phyloP scores from a whole-genome alignment of 2,888 invertebrate species.

The Diloba caeruleocephala region DNA sequence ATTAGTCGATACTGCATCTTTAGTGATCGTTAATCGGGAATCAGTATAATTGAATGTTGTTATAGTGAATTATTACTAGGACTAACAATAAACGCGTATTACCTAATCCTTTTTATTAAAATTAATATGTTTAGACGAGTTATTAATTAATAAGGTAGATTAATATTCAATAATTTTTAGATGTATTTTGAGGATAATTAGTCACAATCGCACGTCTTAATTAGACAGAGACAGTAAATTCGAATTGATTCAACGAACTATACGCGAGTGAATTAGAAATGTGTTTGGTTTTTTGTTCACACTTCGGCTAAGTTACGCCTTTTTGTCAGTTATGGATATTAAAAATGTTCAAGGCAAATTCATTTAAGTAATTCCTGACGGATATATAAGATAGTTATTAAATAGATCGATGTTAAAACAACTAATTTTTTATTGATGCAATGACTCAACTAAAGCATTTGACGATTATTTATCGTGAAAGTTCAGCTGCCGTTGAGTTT shows the following conservation, averaged over 20 bases:
- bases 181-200: constrained; percentile 25
- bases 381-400: constrained; percentile 20
- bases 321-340: constrained; percentile 16
- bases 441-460: constrained; percentile 51
- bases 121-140: constrained; percentile 2
- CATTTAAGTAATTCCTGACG: constrained; percentile 7
- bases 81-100: constrained; percentile 1
- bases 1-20: constrained; percentile 43
- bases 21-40: constrained; percentile 36
- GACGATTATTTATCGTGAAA: constrained; percentile 40
- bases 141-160: too few relatives aligned
- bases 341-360: constrained; percentile 2
- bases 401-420: constrained; percentile 28
- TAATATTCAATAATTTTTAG: too few relatives aligned
- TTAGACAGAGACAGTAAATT: constrained; percentile 33
- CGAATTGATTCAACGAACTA: constrained; percentile 18
- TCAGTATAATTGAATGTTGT: constrained; percentile 25
- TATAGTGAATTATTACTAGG: constrained; percentile 7
- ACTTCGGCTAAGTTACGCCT: constrained; percentile 18
- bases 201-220: constrained; percentile 26
- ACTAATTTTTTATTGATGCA: constrained; percentile 30
- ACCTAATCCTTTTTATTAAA: too few relatives aligned
- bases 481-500: constrained; percentile 50
- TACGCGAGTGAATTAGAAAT: constrained; percentile 12
- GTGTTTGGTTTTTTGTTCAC: constrained; percentile 6